phyloP scores from a whole-genome alignment of 2,113 vertebrate genomes.

The Actinemys pallida region DNA sequence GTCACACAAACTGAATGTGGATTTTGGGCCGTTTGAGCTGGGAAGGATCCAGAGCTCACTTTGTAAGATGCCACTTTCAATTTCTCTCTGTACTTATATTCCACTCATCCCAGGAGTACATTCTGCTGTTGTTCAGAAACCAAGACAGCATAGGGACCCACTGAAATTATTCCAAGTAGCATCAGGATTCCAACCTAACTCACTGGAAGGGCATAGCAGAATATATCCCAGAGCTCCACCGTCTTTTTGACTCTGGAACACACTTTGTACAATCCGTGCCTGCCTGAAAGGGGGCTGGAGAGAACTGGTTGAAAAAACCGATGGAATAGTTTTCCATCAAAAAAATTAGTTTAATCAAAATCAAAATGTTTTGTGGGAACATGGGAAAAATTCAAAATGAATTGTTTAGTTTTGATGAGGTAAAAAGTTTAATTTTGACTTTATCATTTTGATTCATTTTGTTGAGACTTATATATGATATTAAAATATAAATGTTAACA shows the following conservation, averaged over 20 bases:
- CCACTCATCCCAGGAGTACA: background rate
- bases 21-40: constrained; percentile 63
- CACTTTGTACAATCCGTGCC: background rate
- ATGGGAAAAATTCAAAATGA: background rate
- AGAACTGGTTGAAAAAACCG: background rate
- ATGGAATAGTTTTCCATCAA: background rate
- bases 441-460: background rate
- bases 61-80: constrained; percentile 38
- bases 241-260: background rate
- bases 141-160: background rate
- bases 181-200: background rate
- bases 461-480: background rate
- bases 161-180: background rate
- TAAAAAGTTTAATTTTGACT: background rate
- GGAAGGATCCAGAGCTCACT: background rate
- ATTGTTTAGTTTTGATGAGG: background rate
- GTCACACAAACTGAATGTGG: constrained; percentile 36
- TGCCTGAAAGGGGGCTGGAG: background rate
- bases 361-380: background rate
- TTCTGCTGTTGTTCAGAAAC: background rate
- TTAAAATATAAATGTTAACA: background rate
- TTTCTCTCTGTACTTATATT: background rate
- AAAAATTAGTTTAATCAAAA: background rate
- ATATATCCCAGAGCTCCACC: background rate
- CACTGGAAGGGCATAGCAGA: background rate